Base-by-base conservation (phyloP, 2,797 vertebrate species). In the Lerista edwardsae region DNA sequence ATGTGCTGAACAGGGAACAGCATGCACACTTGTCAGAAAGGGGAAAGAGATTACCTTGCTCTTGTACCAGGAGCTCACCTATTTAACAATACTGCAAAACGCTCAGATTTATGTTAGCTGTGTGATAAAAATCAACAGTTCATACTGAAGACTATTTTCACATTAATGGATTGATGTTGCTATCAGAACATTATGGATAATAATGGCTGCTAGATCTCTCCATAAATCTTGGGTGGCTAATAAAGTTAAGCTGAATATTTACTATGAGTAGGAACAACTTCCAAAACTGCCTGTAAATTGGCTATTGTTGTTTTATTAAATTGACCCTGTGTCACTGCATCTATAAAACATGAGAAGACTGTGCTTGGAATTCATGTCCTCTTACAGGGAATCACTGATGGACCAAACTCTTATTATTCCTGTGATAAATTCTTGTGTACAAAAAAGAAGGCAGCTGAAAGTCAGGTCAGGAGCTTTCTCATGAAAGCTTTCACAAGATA, bases 1-100 rank as follows among this genome's bases (percentile, higher is more conserved):
- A 88, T 71, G 64, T 1, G 68, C 89, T 88, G 91, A 93, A 86
- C 67, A 87, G 84, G 39, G 79, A 89, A 83, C 76, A 88, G 73
- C 4, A 0, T 80, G 76, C 57, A 80, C 86, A 80, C 74, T 76
- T 80, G n/a, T 76, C 1, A 1, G 1, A 64, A 93, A 83, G 86
- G 86, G 57, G 67, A 68, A 47, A 2, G 41, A 19, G 55, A n/a
- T 21, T 51, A 82, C 81, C 90, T 82, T 92, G 89, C 89, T 17
- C 79, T 80, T 0, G 74, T 41, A 84, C 83, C 44, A 12, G 67
- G 85, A 88, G 68, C 86, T 75, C 83, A 44, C 51, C 51, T 19
- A 55, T 80, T 31, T 69, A 82, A n/a, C 2, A 51, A 14, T 77
- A 55, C 31, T 72, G 88, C 82, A 79, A 84, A 57, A 81, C 1